phyloP scores from a whole-genome alignment of 2,888 invertebrate genomes.

The Drosophila peninsularis region DNA sequence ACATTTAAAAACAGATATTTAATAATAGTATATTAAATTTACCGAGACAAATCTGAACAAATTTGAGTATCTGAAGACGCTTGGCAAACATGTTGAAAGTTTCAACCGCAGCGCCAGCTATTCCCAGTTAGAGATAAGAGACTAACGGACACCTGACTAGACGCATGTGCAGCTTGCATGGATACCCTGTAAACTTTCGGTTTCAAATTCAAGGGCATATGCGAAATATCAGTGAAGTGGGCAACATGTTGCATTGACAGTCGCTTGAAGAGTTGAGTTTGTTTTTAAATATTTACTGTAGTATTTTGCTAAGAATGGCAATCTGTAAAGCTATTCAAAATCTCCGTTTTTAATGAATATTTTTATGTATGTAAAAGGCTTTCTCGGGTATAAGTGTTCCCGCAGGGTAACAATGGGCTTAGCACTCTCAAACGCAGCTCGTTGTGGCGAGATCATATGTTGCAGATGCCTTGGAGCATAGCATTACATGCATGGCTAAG shows the following conservation, averaged over 20 bases:
- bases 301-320: too few relatives aligned
- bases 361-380: too few relatives aligned
- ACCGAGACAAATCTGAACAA: conserved; percentile 8
- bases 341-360: too few relatives aligned
- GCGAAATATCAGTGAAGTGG: not conserved
- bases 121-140: not conserved
- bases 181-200: not conserved
- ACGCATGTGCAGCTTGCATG: not conserved
- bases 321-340: too few relatives aligned
- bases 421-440: not conserved
- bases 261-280: too few relatives aligned
- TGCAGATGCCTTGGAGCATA: conserved; percentile 5
- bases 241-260: not conserved
- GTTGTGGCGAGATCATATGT: conserved; percentile 2
- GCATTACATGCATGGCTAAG: conserved; percentile 10
- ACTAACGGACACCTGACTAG: not conserved
- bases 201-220: not conserved
- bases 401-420: not conserved
- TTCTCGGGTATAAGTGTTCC: too few relatives aligned
- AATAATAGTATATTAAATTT: not conserved
- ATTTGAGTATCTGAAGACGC: not conserved
- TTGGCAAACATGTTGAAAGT: conserved; percentile 2
- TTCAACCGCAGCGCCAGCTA: conserved; percentile 5
- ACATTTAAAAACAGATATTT: not conserved
- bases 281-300: too few relatives aligned